These are phyloP conservation scores for Drosophila asahinai DNA, from an alignment of 1,140 invertebrate species.

Conservation along the genomic window DNA sequence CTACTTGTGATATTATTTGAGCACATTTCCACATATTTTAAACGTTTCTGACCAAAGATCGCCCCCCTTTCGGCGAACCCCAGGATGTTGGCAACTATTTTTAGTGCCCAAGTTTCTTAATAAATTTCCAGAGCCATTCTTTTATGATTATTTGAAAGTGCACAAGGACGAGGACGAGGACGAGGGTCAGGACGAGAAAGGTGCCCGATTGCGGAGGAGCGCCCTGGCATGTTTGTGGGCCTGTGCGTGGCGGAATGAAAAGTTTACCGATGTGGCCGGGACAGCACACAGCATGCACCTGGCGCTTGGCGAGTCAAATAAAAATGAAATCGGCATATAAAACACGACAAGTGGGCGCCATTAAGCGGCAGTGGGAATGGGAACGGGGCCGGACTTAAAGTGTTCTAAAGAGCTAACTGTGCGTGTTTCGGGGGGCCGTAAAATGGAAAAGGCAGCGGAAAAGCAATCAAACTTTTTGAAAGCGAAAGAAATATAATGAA, in stretches of 20 bases:
- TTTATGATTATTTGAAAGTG: slow-evolving; percentile 58
- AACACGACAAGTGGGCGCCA: slow-evolving; percentile 59
- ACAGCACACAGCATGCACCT: slow-evolving; percentile 39
- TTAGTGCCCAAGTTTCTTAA: slow-evolving; percentile 64
- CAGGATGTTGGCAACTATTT: slow-evolving; percentile 50
- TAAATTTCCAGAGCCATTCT: slow-evolving; percentile 57
- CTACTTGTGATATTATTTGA: background rate
- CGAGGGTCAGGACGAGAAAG: background rate
- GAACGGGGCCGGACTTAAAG: slow-evolving; percentile 7
- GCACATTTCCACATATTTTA: slow-evolving; percentile 23
- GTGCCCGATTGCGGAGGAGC: background rate
- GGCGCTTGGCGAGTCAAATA: slow-evolving; percentile 55
- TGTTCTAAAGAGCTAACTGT: slow-evolving; percentile 18
- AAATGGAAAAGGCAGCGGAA: slow-evolving; percentile 23
- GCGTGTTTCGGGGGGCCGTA: slow-evolving; percentile 3
- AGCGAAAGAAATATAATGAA: slow-evolving; percentile 42
- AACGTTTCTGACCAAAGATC: background rate
- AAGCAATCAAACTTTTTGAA: slow-evolving; percentile 49
- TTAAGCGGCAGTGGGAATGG: slow-evolving; percentile 16
- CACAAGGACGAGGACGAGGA: background rate
- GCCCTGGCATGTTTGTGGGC: slow-evolving; percentile 8
- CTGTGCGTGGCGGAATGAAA: slow-evolving; percentile 33
- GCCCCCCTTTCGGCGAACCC: background rate
- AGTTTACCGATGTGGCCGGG: slow-evolving; percentile 42
- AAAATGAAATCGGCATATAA: slow-evolving; percentile 61